A percentile compares a stretch with the other conserved stretches of the same genome.
Conservation (phyloP, 2,888 invertebrate species). For the Cactoblastis cactorum region DNA sequence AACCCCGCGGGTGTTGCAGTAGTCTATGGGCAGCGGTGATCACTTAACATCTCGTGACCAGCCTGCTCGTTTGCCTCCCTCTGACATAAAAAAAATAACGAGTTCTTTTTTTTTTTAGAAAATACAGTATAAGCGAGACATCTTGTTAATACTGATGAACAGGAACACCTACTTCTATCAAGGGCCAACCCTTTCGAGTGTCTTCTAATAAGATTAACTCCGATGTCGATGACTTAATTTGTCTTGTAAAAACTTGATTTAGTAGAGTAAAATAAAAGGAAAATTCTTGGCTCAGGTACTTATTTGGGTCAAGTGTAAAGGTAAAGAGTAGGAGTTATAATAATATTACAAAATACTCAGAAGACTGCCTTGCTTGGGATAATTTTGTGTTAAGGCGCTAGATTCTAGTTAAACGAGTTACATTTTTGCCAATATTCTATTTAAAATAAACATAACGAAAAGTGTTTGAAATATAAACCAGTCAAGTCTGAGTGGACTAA, state of each 20-base stretch:
- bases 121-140: neutral
- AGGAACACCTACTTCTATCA: neutral
- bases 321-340: neutral
- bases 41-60: no score
- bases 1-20: no score
- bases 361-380: neutral
- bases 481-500: no score
- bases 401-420: no score
- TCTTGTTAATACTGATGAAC: neutral
- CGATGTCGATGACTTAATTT: neutral
- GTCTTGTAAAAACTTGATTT: slow-evolving; percentile 1
- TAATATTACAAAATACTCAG: neutral
- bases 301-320: neutral
- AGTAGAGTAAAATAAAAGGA: neutral
- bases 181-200: slow-evolving; percentile 3
- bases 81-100: no score
- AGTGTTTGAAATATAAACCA: no score
- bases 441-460: no score
- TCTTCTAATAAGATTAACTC: slow-evolving; percentile 1
- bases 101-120: no score
- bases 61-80: no score
- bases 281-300: neutral
- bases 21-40: no score
- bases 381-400: no score
- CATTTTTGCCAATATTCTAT: no score